Evolutionary conservation across 1,140 invertebrate genomes (phyloP).

Genomic region (Stratiolaelaps scimitus): DNA sequence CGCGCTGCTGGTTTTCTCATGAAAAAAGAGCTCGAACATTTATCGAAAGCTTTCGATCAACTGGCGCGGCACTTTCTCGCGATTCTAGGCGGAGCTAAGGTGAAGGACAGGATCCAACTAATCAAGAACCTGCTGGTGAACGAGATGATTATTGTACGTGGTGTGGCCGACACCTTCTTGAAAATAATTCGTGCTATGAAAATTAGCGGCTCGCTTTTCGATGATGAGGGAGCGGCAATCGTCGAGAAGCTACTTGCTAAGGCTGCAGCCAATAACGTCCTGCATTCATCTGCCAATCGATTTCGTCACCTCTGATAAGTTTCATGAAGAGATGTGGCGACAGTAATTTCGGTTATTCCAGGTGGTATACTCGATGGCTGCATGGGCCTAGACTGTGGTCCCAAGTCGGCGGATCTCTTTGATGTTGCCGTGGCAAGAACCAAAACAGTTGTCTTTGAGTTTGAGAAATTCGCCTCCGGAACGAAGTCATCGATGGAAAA

Average conservation of each 20-base stretch:
- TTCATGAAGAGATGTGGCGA: slow-evolving; percentile 57
- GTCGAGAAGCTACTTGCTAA: slow-evolving; percentile 78
- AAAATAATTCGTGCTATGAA: slow-evolving; percentile 84
- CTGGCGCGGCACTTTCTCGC: slow-evolving; percentile 91
- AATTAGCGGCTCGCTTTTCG: slow-evolving; percentile 86
- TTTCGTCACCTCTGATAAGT: slow-evolving; percentile 90
- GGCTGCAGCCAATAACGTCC: slow-evolving; percentile 79
- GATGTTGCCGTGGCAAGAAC: slow-evolving; percentile 61
- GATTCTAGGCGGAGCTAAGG: slow-evolving; percentile 88
- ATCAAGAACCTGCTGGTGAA: slow-evolving; percentile 87
- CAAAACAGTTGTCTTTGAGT: slow-evolving; percentile 96
- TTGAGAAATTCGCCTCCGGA: slow-evolving; percentile 79
- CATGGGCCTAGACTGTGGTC: slow-evolving; percentile 90
- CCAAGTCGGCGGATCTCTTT: slow-evolving; percentile 65
- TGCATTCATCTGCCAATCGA: slow-evolving; percentile 89
- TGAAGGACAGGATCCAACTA: slow-evolving; percentile 95
- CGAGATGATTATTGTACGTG: slow-evolving; percentile 99
- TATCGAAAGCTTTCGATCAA: slow-evolving; percentile 92
- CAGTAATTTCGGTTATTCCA: slow-evolving; percentile 61
- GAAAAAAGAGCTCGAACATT: slow-evolving; percentile 95
- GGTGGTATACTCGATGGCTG: slow-evolving; percentile 78
- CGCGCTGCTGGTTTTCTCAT: slow-evolving; percentile 88
- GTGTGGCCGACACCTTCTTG: slow-evolving; percentile 98
- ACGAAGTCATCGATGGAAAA: slow-evolving; percentile 90
- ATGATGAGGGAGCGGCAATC: slow-evolving; percentile 90